Percentiles rank a stretch among this genome's conserved stretches.
phyloP scores from a whole-genome alignment of 2,113 vertebrate genomes.

The Otocyon megalotis region DNA sequence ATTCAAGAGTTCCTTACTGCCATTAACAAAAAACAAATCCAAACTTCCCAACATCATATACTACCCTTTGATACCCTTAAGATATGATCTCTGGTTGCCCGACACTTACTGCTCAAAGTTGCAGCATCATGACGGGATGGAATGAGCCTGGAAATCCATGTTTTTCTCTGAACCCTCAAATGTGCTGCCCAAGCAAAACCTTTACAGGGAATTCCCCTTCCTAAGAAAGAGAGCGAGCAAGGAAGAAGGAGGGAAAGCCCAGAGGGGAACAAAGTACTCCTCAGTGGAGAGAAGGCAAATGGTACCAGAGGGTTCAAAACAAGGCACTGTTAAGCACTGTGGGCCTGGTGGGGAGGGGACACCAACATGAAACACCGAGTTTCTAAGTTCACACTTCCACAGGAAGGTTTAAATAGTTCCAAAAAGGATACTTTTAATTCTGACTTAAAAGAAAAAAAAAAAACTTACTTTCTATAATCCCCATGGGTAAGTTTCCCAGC shows the following conservation, averaged over 20 bases:
- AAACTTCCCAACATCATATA: background rate
- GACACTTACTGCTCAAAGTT: background rate
- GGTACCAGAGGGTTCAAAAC: background rate
- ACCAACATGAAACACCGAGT: background rate
- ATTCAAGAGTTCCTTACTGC: background rate
- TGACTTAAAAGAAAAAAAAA: background rate
- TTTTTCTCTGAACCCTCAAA: conserved; percentile 16
- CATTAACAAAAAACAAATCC: background rate
- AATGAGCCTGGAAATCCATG: background rate
- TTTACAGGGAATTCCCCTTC: background rate
- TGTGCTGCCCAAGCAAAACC: background rate
- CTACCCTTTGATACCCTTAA: background rate
- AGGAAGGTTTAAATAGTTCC: conserved; percentile 22
- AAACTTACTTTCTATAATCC: background rate
- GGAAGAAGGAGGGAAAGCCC: background rate
- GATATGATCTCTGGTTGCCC: background rate
- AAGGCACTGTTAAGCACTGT: background rate
- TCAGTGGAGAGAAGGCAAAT: background rate
- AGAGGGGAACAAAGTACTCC: background rate
- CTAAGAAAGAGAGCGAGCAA: background rate
- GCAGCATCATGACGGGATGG: background rate
- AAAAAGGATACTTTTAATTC: background rate
- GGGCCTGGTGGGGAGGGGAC: too few species aligned
- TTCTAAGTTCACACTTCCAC: background rate
- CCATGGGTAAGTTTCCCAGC: background rate